Conservation (phyloP, 2,113 vertebrate genomes). For the Circaetus cinerascens region DNA sequence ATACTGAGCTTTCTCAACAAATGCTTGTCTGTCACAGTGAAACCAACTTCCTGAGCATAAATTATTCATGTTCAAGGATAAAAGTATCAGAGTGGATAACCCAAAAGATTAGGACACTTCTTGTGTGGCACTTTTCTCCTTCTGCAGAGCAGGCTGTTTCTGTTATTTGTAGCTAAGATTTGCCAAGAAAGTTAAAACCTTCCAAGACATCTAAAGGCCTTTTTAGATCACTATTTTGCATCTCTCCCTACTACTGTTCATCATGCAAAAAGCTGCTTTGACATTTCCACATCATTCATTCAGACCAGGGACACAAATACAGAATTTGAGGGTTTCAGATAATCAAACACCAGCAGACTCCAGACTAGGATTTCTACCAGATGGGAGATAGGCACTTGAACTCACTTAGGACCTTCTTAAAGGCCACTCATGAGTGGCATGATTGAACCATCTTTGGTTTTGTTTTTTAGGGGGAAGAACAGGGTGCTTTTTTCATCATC, state of each 20-base stretch:
- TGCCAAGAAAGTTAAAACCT: neutral
- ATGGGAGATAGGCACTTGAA: neutral
- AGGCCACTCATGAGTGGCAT: neutral
- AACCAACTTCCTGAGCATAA: conserved; percentile 27
- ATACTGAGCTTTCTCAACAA: neutral
- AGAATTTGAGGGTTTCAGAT: neutral
- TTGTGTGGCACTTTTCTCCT: neutral
- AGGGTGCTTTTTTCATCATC: neutral
- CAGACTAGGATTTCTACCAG: neutral
- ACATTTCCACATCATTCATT: neutral
- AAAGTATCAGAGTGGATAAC: conserved; percentile 12
- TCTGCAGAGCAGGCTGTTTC: neutral
- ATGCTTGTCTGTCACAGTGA: neutral
- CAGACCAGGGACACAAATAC: neutral
- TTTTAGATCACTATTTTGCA: neutral
- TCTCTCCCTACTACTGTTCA: neutral
- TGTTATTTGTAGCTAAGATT: neutral
- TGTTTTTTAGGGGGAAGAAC: neutral
- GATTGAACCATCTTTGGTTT: neutral
- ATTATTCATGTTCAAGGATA: conserved; percentile 36
- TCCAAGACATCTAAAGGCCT: neutral
- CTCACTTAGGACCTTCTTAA: neutral
- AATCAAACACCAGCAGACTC: neutral
- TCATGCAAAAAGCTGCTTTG: neutral
- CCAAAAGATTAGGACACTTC: conserved; percentile 2